phyloP scores from a whole-genome alignment of 2,797 vertebrate species.

The Gymnothorax javanicus region DNA sequence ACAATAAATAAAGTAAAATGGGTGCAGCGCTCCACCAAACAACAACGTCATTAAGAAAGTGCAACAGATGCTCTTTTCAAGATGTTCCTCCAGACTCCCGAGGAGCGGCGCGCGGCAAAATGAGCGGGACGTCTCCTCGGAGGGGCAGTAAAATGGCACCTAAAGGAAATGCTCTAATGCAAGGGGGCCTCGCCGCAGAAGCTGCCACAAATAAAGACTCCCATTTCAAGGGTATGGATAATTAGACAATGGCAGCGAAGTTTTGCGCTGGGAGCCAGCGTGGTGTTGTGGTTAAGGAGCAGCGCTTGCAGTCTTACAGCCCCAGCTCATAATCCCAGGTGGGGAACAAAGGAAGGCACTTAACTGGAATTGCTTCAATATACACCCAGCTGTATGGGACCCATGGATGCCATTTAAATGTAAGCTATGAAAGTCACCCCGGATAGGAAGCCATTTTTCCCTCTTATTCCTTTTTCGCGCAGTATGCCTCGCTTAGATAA shows the following conservation, averaged over 20 bases:
- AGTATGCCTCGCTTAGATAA: neutral
- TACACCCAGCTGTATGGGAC: neutral
- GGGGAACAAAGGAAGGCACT: constrained; percentile 8
- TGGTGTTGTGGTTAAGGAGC: neutral
- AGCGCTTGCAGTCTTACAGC: constrained; percentile 4
- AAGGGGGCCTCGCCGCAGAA: constrained; percentile 37
- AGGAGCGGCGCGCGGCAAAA: constrained; percentile 55
- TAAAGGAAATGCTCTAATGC: constrained; percentile 63
- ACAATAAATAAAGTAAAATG: constrained; percentile 14
- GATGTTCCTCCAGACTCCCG: constrained; percentile 38
- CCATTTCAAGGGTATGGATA: constrained; percentile 65
- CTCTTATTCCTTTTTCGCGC: neutral
- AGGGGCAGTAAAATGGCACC: constrained; percentile 71
- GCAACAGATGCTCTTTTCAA: constrained; percentile 19
- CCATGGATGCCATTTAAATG: neutral
- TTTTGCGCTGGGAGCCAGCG: constrained; percentile 29
- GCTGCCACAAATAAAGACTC: constrained; percentile 63
- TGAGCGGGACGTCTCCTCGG: constrained; percentile 54
- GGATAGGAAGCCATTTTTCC: neutral
- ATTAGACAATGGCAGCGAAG: constrained; percentile 53
- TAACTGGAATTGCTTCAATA: constrained; percentile 15
- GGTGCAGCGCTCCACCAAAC: neutral
- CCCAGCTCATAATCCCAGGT: neutral
- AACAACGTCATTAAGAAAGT: constrained; percentile 20
- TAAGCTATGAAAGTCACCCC: constrained; percentile 13